phyloP scores from a whole-genome alignment of 1,140 invertebrate genomes.

The Teleopsis dalmanni region DNA sequence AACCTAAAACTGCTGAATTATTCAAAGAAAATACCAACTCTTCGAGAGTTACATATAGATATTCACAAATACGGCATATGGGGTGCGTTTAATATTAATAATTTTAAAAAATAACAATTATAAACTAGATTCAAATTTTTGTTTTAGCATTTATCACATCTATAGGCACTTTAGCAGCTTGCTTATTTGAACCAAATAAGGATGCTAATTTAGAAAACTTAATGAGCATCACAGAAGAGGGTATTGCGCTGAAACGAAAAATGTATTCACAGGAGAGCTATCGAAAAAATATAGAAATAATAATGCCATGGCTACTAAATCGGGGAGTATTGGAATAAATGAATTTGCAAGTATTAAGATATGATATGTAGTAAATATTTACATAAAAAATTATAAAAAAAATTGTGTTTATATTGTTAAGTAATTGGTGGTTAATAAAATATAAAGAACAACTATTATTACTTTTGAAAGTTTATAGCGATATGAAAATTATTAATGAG shows the following conservation, averaged over 20 bases:
- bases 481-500: too few species aligned
- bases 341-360: too few species aligned
- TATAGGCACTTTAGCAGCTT: neutral
- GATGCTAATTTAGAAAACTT: slow-evolving; percentile 18
- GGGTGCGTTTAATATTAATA: slow-evolving; percentile 10
- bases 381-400: neutral
- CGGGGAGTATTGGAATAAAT: slow-evolving; percentile 17
- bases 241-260: slow-evolving; percentile 15
- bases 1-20: slow-evolving; percentile 25
- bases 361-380: neutral
- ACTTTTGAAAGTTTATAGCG: too few species aligned
- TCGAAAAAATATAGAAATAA: neutral
- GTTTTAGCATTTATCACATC: neutral
- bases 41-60: slow-evolving; percentile 25
- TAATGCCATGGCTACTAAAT: neutral
- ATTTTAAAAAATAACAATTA: neutral
- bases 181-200: slow-evolving; percentile 18
- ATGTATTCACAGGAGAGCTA: slow-evolving; percentile 21
- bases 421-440: neutral
- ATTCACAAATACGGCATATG: slow-evolving; percentile 21
- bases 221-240: slow-evolving; percentile 16
- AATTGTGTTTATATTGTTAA: neutral
- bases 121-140: neutral
- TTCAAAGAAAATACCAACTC: slow-evolving; percentile 14
- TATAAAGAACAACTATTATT: too few species aligned